Evolutionary conservation across 1,140 invertebrate genomes (phyloP).

Genomic region (Drosophila burlai): DNA sequence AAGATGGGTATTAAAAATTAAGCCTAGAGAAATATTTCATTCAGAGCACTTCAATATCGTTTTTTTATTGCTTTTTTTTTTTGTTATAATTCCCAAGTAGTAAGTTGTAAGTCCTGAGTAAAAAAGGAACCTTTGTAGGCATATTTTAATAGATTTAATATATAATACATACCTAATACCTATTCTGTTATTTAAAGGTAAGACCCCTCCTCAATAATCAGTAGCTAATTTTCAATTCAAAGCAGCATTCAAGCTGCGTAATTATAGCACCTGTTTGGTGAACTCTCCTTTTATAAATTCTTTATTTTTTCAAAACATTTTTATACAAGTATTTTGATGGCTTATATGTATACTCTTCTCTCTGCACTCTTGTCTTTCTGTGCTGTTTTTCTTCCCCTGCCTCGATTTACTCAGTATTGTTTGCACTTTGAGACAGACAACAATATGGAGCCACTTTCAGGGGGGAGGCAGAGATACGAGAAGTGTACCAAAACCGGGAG

Average conservation of each 20-base stretch:
- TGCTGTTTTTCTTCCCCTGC: conserved; percentile 14
- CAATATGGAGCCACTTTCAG: conserved; percentile 47
- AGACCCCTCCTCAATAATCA: not conserved
- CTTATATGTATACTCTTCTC: not conserved
- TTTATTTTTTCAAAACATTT: conserved; percentile 1
- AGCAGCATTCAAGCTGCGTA: not conserved
- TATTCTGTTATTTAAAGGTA: not conserved
- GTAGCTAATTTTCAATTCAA: not conserved
- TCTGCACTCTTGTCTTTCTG: conserved; percentile 13
- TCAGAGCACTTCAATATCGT: not conserved
- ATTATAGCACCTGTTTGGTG: conserved; percentile 1
- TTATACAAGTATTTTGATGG: not conserved
- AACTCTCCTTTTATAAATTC: conserved; percentile 11
- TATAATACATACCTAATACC: not conserved
- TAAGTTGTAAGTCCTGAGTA: not conserved
- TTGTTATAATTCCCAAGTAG: not conserved
- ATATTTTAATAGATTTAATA: not conserved
- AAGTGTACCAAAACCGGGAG: conserved; percentile 50
- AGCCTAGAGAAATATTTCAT: not conserved
- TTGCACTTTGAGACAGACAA: conserved; percentile 67
- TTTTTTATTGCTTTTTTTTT: not conserved
- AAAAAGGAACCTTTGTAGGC: not conserved
- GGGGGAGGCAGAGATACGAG: conserved; percentile 30
- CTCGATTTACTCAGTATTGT: conserved; percentile 43
- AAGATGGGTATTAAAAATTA: not conserved